These are phyloP conservation scores for Craniophora ligustri DNA, from an alignment of 2,888 invertebrate species.

Conservation along the genomic window DNA sequence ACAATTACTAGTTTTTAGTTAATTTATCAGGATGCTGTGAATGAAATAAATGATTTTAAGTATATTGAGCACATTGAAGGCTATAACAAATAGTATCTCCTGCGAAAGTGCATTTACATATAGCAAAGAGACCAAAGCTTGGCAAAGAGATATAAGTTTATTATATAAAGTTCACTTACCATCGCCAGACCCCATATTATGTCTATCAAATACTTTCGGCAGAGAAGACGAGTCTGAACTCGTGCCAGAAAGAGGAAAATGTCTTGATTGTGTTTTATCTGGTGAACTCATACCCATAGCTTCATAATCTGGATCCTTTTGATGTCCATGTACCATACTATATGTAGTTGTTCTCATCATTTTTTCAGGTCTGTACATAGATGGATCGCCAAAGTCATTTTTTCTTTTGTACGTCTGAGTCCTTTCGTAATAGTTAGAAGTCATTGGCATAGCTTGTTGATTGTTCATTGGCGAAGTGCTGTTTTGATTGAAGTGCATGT, in stretches of 20 bases:
- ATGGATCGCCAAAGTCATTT: slow-evolving; percentile 78
- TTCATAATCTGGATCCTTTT: slow-evolving; percentile 74
- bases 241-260: slow-evolving; percentile 72
- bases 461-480: slow-evolving; percentile 65
- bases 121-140: slow-evolving; percentile 61
- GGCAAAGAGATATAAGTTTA: slow-evolving; percentile 44
- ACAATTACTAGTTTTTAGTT: slow-evolving; percentile 1
- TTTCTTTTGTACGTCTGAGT: slow-evolving; percentile 78
- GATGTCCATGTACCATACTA: slow-evolving; percentile 72
- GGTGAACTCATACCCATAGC: slow-evolving; percentile 63
- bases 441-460: slow-evolving; percentile 73
- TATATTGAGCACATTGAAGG: slow-evolving; percentile 60
- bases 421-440: slow-evolving; percentile 79
- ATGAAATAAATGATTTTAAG: slow-evolving; percentile 36
- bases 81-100: slow-evolving; percentile 61
- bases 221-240: slow-evolving; percentile 67
- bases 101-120: slow-evolving; percentile 54
- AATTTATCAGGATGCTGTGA: slow-evolving; percentile 18
- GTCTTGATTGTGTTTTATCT: slow-evolving; percentile 72
- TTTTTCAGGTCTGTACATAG: slow-evolving; percentile 79
- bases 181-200: slow-evolving; percentile 78
- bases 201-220: slow-evolving; percentile 80
- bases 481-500: slow-evolving; percentile 77
- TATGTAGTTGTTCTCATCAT: slow-evolving; percentile 79
- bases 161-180: slow-evolving; percentile 71